Base-by-base conservation (phyloP, 2,888 invertebrate genomes). In the Drosophila birchii region DNA sequence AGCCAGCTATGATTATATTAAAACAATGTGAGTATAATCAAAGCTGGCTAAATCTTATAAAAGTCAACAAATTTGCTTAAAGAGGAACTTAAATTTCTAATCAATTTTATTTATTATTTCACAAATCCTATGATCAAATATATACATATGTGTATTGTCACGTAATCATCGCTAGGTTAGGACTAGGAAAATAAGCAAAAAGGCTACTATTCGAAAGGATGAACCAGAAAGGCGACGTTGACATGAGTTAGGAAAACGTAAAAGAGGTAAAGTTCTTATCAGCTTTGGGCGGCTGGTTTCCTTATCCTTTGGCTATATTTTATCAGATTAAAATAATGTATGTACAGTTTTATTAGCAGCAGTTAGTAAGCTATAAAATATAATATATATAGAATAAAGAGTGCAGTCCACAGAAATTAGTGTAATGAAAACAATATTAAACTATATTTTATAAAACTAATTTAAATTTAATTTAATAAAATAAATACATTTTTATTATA, bases 241-340 rank as follows among this genome's bases (percentile, higher is more conserved):
- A 34, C 45, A 70, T 49, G 43, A 59, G 38, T 29, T 26, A 14
- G 29, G 32, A 12, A 47, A 49, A 54, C 6, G 32, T 20, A 29
- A 12, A 45, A 12, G 16, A 62, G 47, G 45, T 11, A 16, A 53
- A 6, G 16, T 23, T 11, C 36, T 53, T n/a, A 36, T 53, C 53
- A 53, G 53, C 23, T 53, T 51, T 32, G 14, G 18, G 14, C 8
- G 32, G 8, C 14, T 32, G 18, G 49, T 49, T 49, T 32, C 12
- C 49, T 34, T 20, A 20, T 51, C 34, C 16, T 16, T 0, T 36
- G 1, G 16, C 34, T 20, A 20, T 51, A 20, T 36, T 36, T 23
- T 23, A 51, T 36, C 20, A 20, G 34, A 51, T 34, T 16, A 20
- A 16, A 20, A 14, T 16, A 20, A 14, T 20, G 0, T 16, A 34